These are phyloP conservation scores for Hemitrygon akajei DNA, from an alignment of 2,797 vertebrate species.

Conservation along the genomic window DNA sequence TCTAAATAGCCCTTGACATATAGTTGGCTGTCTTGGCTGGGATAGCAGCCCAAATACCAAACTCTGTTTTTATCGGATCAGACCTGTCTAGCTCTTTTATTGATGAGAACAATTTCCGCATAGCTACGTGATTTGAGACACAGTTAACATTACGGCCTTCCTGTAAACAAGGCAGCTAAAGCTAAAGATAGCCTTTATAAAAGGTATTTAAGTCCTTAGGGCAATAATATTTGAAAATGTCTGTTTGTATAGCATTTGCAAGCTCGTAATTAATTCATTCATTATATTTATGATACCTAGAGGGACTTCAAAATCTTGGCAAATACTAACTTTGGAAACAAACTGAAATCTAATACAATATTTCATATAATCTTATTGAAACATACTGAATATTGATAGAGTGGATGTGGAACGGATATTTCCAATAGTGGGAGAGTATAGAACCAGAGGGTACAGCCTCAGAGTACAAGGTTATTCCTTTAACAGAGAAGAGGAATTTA, in stretches of 20 bases:
- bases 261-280: background rate
- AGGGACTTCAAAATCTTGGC: background rate
- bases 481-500: too few species aligned
- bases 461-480: too few species aligned
- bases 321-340: background rate
- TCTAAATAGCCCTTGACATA: background rate
- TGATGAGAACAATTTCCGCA: conserved; percentile 30
- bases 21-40: background rate
- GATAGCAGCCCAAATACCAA: background rate
- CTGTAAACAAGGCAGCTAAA: conserved; percentile 24
- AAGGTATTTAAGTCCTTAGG: background rate
- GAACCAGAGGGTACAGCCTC: too few species aligned
- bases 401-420: too few species aligned
- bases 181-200: background rate
- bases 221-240: background rate
- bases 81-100: conserved; percentile 21
- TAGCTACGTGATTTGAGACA: conserved; percentile 8
- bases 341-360: background rate
- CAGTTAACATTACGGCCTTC: conserved; percentile 4
- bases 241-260: background rate
- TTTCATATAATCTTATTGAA: too few species aligned
- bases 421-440: too few species aligned
- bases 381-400: too few species aligned
- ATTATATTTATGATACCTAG: background rate
- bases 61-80: background rate